These are phyloP conservation scores for Riptortus pedestris DNA, from an alignment of 1,140 invertebrate genomes.

Conservation along the genomic window DNA sequence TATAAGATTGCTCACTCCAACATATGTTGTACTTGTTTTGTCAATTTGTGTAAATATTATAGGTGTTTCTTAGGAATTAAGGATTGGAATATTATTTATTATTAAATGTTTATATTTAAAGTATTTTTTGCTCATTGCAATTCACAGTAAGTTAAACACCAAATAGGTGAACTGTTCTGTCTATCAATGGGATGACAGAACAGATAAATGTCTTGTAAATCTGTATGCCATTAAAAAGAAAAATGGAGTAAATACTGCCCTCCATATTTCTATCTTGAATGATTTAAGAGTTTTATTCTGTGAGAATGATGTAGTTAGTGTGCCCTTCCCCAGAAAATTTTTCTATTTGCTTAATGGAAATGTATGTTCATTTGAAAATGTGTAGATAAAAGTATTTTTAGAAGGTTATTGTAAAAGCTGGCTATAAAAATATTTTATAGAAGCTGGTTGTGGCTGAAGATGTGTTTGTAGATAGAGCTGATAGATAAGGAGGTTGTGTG, in stretches of 20 bases:
- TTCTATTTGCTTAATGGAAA: too few relatives aligned
- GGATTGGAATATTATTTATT: constrained; percentile 2
- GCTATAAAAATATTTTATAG: too few relatives aligned
- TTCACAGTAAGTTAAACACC: constrained; percentile 31
- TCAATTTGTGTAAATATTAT: background rate
- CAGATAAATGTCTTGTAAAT: background rate
- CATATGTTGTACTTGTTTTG: constrained; percentile 2
- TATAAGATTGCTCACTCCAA: constrained; percentile 15
- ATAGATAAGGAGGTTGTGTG: background rate
- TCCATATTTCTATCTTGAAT: too few relatives aligned
- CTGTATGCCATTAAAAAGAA: background rate
- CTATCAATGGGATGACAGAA: background rate
- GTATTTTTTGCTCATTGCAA: constrained; percentile 23
- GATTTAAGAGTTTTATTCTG: too few relatives aligned
- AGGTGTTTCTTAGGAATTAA: background rate
- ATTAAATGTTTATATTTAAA: background rate
- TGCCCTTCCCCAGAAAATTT: too few relatives aligned
- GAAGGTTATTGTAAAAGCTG: too few relatives aligned
- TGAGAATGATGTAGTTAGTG: too few relatives aligned
- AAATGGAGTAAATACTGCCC: too few relatives aligned
- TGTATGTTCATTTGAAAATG: too few relatives aligned
- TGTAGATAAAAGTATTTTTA: too few relatives aligned
- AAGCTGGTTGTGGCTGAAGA: background rate
- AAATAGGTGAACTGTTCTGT: constrained; percentile 26
- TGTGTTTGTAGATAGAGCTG: background rate